A percentile compares a stretch with the other conserved stretches of the same genome.
Conservation (phyloP, 2,113 vertebrate species). For the Ellobius talpinus region DNA sequence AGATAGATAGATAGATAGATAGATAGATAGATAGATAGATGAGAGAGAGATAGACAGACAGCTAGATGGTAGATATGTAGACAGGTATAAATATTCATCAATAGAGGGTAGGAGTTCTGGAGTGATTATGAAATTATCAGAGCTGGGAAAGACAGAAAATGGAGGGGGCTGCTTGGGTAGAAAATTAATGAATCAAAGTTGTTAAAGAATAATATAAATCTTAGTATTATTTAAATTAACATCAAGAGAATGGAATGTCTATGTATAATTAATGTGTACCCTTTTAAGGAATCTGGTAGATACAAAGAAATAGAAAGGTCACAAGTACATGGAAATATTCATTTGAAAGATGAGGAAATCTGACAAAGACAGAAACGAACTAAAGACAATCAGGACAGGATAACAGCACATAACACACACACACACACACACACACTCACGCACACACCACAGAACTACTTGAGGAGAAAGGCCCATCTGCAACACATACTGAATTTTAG, state of each 20-base stretch:
- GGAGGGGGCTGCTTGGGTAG: neutral
- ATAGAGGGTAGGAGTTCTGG: neutral
- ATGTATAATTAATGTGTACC: neutral
- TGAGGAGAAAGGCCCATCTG: neutral
- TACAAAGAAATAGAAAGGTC: neutral
- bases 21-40: neutral
- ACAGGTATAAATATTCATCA: neutral
- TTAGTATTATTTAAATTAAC: neutral
- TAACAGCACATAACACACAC: neutral
- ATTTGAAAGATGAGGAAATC: neutral
- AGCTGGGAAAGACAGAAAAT: neutral
- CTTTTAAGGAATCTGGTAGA: neutral
- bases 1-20: neutral
- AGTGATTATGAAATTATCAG: neutral
- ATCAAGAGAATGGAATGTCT: neutral
- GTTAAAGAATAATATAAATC: neutral
- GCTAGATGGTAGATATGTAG: neutral
- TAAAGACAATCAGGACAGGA: neutral
- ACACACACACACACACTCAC: neutral
- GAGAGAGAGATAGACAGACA: neutral
- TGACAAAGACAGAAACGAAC: neutral
- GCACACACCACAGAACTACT: neutral
- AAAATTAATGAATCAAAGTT: neutral
- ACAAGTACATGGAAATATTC: neutral
- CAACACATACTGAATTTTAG: neutral